Conservation (phyloP, 2,888 invertebrate genomes). For the Morpho helenor region DNA sequence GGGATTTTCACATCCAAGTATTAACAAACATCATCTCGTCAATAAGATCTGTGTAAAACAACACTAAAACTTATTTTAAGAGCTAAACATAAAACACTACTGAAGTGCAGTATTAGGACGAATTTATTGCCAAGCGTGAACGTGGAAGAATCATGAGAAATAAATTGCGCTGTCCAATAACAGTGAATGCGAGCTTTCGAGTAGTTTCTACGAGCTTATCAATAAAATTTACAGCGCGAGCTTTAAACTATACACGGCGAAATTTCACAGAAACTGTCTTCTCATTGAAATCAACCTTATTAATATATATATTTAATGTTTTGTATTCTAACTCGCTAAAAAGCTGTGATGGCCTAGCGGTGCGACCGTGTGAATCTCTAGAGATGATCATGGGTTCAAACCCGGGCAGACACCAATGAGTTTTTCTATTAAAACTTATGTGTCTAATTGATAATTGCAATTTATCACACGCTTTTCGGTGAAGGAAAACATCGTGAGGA, state of each 20-base stretch:
- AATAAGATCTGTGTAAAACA: not conserved
- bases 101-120: conserved; percentile 11
- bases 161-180: conserved; percentile 32
- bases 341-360: too few species aligned
- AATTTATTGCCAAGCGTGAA: conserved; percentile 14
- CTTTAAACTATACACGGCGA: conserved; percentile 1
- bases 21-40: not conserved
- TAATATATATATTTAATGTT: too few species aligned
- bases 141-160: conserved; percentile 23
- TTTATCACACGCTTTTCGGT: too few species aligned
- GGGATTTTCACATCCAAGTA: not conserved
- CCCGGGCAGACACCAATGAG: too few species aligned
- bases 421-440: too few species aligned
- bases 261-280: not conserved
- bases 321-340: too few species aligned
- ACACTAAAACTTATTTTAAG: not conserved
- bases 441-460: too few species aligned
- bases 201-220: conserved; percentile 31
- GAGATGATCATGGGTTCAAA: too few species aligned
- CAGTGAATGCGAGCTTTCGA: conserved; percentile 22
- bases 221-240: conserved; percentile 30
- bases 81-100: conserved; percentile 9
- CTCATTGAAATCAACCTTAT: too few species aligned
- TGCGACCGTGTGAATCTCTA: too few species aligned
- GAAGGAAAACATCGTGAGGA: too few species aligned